Percentiles rank a stretch among this genome's conserved stretches.
Conservation (phyloP, 2,888 invertebrate species). For the Phalera bucephala region DNA sequence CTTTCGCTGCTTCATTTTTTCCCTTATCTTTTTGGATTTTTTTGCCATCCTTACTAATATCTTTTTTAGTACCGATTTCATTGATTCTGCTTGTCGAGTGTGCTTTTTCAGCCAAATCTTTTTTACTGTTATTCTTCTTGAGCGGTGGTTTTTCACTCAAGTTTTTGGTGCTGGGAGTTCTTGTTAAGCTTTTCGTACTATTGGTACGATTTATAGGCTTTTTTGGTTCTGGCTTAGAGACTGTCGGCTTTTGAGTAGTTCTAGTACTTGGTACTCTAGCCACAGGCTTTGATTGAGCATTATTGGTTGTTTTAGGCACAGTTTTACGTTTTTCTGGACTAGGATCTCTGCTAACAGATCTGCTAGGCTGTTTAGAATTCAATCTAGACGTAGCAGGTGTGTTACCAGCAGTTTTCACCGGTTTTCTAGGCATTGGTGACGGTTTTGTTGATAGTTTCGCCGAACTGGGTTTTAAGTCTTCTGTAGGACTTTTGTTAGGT, state of each 20-base stretch:
- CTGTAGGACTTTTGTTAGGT: conserved; percentile 74
- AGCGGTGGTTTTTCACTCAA: conserved; percentile 64
- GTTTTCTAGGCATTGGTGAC: conserved; percentile 49
- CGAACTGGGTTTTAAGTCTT: conserved; percentile 59
- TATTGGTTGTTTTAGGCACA: conserved; percentile 37
- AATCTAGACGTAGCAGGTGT: conserved; percentile 69
- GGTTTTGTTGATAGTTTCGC: conserved; percentile 57
- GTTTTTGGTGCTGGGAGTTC: conserved; percentile 68
- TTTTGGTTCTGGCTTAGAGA: conserved; percentile 57
- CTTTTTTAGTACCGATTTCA: conserved; percentile 49
- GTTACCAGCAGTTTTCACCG: conserved; percentile 59
- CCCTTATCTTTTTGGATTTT: conserved; percentile 21
- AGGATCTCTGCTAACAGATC: conserved; percentile 62
- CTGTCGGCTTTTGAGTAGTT: conserved; percentile 52
- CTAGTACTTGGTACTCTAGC: conserved; percentile 56
- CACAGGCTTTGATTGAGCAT: conserved; percentile 47
- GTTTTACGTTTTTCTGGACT: conserved; percentile 70
- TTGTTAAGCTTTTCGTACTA: conserved; percentile 67
- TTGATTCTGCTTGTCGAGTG: conserved; percentile 59
- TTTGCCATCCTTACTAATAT: conserved; percentile 38
- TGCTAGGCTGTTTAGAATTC: conserved; percentile 71
- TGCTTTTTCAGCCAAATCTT: conserved; percentile 54
- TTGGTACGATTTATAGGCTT: conserved; percentile 68
- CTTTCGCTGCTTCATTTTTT: conserved; percentile 25
- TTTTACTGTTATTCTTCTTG: conserved; percentile 61